These are phyloP conservation scores for Hystrix brachyura DNA, from an alignment of 2,113 vertebrate genomes.

Conservation along the genomic window DNA sequence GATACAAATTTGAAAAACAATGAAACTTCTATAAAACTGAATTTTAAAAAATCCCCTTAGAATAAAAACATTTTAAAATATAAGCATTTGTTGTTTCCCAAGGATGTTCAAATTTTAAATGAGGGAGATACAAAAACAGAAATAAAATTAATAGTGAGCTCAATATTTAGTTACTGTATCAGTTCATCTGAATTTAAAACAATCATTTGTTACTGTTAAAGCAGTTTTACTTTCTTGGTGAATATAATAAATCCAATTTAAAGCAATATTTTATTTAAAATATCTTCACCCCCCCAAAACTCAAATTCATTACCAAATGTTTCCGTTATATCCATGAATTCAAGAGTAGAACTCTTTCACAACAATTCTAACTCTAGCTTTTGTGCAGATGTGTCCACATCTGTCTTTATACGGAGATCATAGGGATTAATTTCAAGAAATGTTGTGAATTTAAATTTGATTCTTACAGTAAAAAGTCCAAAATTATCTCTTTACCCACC, in stretches of 20 bases:
- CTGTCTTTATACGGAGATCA: conserved; percentile 9
- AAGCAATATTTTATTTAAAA: conserved; percentile 43
- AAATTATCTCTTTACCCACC: conserved; percentile 40
- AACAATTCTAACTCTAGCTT: conserved; percentile 23
- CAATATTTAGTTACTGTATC: not conserved
- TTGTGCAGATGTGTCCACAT: not conserved
- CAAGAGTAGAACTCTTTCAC: not conserved
- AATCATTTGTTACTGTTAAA: not conserved
- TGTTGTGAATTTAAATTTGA: conserved; percentile 57
- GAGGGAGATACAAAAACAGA: not conserved
- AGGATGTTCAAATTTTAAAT: not conserved
- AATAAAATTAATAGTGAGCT: conserved; percentile 25
- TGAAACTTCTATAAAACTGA: conserved; percentile 9
- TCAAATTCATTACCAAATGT: not conserved
- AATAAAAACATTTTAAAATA: conserved; percentile 55
- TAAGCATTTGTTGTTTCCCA: conserved; percentile 21
- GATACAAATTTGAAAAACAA: conserved; percentile 76
- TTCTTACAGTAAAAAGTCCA: conserved; percentile 47
- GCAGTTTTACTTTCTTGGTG: conserved; percentile 5
- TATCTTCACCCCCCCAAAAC: not conserved
- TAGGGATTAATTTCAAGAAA: conserved; percentile 51
- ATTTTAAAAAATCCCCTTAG: not conserved
- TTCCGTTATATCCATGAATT: not conserved
- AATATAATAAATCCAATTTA: conserved; percentile 18
- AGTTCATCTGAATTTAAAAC: conserved; percentile 8